phyloP scores from a whole-genome alignment of 2,113 vertebrate genomes.

The Prinia subflava region DNA sequence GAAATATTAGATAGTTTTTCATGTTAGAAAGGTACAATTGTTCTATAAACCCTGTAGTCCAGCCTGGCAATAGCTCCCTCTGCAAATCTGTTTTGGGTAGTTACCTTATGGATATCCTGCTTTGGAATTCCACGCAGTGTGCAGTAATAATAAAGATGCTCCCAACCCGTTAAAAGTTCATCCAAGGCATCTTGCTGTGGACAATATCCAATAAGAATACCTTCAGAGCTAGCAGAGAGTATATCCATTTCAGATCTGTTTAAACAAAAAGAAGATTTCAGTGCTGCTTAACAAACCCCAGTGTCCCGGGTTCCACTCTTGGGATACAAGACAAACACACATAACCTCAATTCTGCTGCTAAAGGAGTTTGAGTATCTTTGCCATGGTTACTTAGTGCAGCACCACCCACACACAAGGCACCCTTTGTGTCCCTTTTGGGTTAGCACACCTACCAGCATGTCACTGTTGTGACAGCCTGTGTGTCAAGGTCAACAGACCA shows the following conservation, averaged over 20 bases:
- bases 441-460: background rate
- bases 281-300: background rate
- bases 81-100: background rate
- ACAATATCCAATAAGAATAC: conserved; percentile 69
- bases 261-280: background rate
- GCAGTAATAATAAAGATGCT: conserved; percentile 75
- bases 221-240: conserved; percentile 21
- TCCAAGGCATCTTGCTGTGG: conserved; percentile 75
- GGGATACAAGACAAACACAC: background rate
- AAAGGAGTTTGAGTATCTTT: background rate
- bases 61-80: background rate
- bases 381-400: background rate
- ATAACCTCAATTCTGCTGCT: background rate
- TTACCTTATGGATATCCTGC: conserved; percentile 46
- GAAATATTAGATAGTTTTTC: background rate
- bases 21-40: background rate
- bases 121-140: conserved; percentile 67
- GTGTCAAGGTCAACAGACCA: background rate
- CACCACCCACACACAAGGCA: fast-evolving
- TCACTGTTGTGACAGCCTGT: fast-evolving
- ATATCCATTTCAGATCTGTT: conserved; percentile 59
- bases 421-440: background rate
- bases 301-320: background rate
- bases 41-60: background rate
- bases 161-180: conserved; percentile 69